phyloP scores from a whole-genome alignment of 2,113 vertebrate species.

The Peromyscus californicus region DNA sequence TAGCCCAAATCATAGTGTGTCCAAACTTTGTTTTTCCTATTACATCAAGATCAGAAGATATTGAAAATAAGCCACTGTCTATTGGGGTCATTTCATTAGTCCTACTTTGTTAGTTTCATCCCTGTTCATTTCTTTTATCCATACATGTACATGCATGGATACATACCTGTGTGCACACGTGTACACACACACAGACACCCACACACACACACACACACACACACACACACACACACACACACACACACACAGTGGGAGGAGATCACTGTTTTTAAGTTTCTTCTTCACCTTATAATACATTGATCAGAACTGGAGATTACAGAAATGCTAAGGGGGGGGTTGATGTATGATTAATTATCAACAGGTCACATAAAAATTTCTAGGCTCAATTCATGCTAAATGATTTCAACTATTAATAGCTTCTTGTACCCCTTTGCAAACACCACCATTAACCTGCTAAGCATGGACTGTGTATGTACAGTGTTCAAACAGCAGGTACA shows the following conservation, averaged over 20 bases:
- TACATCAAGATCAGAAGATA: conserved; percentile 37
- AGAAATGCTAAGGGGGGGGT: not conserved
- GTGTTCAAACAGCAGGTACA: not conserved
- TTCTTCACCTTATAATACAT: not conserved
- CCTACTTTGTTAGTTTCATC: not conserved
- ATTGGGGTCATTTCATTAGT: not conserved
- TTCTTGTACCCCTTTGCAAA: not conserved
- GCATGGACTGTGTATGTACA: not conserved
- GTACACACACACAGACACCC: not conserved
- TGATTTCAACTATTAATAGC: conserved; percentile 25
- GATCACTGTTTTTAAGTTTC: not conserved
- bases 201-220: no score
- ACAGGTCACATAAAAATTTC: conserved; percentile 29
- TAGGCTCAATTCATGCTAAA: conserved; percentile 21
- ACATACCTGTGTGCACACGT: not conserved
- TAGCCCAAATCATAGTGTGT: not conserved
- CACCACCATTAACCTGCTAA: conserved; percentile 35
- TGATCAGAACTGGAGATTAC: conserved; percentile 22
- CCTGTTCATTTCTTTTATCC: not conserved
- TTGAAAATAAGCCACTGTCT: not conserved
- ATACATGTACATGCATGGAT: not conserved
- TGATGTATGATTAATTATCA: conserved; percentile 45
- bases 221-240: not conserved
- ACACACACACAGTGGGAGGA: not conserved
- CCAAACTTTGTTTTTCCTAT: conserved; percentile 43